Evolutionary conservation across 2,888 invertebrate species (phyloP), one percentile per base, ranked within the genome.

Genomic region (Smittia aterrima): DNA sequence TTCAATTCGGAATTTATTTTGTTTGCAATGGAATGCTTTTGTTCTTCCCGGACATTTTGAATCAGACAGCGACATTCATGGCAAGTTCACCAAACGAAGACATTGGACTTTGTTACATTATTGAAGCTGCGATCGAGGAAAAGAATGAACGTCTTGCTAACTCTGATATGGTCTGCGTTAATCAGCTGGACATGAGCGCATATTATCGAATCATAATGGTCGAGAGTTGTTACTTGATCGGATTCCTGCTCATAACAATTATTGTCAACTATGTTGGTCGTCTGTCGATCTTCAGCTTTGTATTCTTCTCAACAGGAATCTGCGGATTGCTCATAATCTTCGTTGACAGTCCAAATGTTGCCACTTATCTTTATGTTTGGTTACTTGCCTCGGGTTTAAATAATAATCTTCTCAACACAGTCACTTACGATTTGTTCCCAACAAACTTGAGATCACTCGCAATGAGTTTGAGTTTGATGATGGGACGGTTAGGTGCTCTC

Each of bases 381-480:
- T 75, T 80, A 9, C 75, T 81, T 13, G 75, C 78, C 1, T 79
- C 79, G 62, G 81, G 81, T 0, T 68, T 80, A n/a, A 79, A 77
- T 2, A 78, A 81, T 6, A 80, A 79, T 73, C 79, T 82, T 0
- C 76, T 81, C 0, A 81, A 79, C 77, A 80, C 80, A 3, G 78
- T 79, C 9, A 79, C 80, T 6, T 80, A 81, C 1, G 82, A 81
- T 72, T 74, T 81, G 6, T 81, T 79, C 77, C 82, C 82, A 27
- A 82, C 82, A 1, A 77, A 80, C 68, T 77, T 81, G 64, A 79
- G 81, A 13, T 83, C 82, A 7, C 83, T 83, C 77, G 82, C 83
- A 0, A 81, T 83, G 4, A 82, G 82, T 41, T 79, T 83, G 47
- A 80, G 80, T 24, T 75, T 83, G n/a, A 81, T 83, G 80, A 75